Base-by-base conservation (phyloP, 2,888 invertebrate genomes). In the Galerucella pusilla region DNA sequence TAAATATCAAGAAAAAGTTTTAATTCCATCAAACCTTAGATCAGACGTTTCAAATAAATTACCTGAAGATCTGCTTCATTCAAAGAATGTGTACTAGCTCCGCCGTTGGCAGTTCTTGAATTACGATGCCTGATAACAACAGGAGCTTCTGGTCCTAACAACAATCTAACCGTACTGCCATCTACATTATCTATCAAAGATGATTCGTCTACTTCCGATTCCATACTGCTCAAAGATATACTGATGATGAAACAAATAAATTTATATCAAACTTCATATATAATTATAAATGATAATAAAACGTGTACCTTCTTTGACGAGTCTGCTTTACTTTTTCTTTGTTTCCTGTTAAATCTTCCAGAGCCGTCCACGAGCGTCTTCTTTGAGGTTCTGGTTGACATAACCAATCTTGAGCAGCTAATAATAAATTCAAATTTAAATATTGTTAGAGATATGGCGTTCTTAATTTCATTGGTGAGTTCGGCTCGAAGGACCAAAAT, bases 51-150 rank as follows among this genome's bases (percentile, higher is more conserved):
- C 12, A 45, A 66, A 60, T 16, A 68, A 69, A 14, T 46, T 71
- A 94, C 94, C 88, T 95, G 95, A 79, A 96, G 89, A 88, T 96
- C 96, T 80, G 95, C 95, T 86, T 96, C 96, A 84, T 96, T 96
- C 77, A 96, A 90, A 0, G 96, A 96, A 86, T 96, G 96, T 2
- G 96, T 96, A 77, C 89, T 90, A 71, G 88, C 89, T 66, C 88
- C 89, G 59, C 91, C 91, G 71, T 89, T 90, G 9, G 90, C 88
- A 74, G 89, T 89, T 78, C 90, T 88, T 60, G 90, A 88, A n/a
- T 83, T 85, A 42, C 87, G 79, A 75, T 85, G 84, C 73, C 87
- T 81, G 9, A 86, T 82, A 9, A 85, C 84, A n/a, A 86, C 80
- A 4, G 85, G 84, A 16, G 89, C 89, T 80, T 91, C 90, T 20